Conservation (phyloP, 1,140 invertebrate species). For the Caerostris darwini region DNA sequence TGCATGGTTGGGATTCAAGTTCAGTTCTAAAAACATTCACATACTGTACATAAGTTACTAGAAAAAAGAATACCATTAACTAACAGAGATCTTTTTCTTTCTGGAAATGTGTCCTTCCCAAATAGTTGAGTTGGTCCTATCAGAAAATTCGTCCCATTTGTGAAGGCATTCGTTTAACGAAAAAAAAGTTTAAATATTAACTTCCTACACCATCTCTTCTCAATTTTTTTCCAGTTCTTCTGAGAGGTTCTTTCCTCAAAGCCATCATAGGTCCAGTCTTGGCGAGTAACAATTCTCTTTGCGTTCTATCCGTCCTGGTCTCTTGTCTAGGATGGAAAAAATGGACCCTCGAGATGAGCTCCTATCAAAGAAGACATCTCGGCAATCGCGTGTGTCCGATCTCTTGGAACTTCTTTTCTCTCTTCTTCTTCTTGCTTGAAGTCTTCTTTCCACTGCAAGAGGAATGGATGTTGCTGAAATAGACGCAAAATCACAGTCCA, state of each 20-base stretch:
- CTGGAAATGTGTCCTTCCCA: not conserved
- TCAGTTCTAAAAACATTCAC: too few relatives aligned
- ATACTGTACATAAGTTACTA: too few relatives aligned
- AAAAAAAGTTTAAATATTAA: not conserved
- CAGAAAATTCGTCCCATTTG: not conserved
- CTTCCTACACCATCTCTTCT: not conserved
- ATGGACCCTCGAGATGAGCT: constrained; percentile 28
- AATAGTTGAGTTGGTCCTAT: not conserved
- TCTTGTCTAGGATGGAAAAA: constrained; percentile 20
- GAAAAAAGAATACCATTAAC: too few relatives aligned
- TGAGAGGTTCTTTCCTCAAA: not conserved
- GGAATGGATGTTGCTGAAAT: constrained; percentile 22
- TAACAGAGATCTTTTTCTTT: too few relatives aligned
- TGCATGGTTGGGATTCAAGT: too few relatives aligned
- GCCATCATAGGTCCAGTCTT: constrained; percentile 26
- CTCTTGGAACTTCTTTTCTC: not conserved
- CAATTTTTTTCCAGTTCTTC: not conserved
- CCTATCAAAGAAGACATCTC: not conserved
- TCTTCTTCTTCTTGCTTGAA: not conserved
- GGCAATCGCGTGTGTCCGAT: constrained; percentile 42
- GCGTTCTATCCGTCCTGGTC: constrained; percentile 9
- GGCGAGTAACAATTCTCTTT: constrained; percentile 7
- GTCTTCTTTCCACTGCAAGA: not conserved
- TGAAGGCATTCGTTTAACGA: not conserved
- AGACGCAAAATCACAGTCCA: constrained; percentile 23